Evolutionary conservation across 2,888 invertebrate genomes (phyloP).

Genomic region (Cremastinae sp.): DNA sequence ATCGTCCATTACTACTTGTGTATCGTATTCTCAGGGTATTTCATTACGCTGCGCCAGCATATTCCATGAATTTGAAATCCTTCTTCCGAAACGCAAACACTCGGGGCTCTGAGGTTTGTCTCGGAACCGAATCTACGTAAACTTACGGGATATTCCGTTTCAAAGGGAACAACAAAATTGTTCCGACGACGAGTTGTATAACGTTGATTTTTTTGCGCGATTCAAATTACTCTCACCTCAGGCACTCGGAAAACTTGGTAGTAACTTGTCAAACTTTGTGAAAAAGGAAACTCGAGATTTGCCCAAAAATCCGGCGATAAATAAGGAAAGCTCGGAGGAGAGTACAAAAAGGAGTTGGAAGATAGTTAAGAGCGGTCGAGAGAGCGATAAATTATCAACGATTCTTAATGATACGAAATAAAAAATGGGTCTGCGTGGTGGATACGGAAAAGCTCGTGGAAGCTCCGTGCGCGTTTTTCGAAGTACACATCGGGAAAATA

Average conservation of each 20-base stretch:
- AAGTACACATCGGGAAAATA: conserved; percentile 33
- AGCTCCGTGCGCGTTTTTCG: conserved; percentile 12
- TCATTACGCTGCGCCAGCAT: conserved; percentile 13
- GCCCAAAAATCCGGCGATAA: not conserved
- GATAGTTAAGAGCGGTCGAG: too few relatives aligned
- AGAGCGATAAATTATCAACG: too few relatives aligned
- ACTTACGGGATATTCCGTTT: too few relatives aligned
- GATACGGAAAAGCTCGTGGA: too few relatives aligned
- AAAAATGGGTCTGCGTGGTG: too few relatives aligned
- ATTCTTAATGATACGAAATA: too few relatives aligned
- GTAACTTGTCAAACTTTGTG: too few relatives aligned
- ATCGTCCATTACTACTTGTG: not conserved
- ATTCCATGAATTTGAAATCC: conserved; percentile 16
- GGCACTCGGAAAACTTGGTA: not conserved
- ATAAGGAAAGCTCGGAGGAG: not conserved
- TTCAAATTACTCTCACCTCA: too few relatives aligned
- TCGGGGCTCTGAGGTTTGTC: conserved; percentile 2
- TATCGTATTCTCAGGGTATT: conserved; percentile 3
- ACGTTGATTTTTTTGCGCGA: not conserved
- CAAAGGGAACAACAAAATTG: too few relatives aligned
- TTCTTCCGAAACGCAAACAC: not conserved
- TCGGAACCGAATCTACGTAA: not conserved
- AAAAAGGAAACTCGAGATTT: too few relatives aligned
- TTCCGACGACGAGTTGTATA: too few relatives aligned
- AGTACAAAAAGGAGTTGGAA: too few relatives aligned